Evolutionary conservation across 2,888 invertebrate species (phyloP).

Genomic region (Lamellibrachia satsuma): DNA sequence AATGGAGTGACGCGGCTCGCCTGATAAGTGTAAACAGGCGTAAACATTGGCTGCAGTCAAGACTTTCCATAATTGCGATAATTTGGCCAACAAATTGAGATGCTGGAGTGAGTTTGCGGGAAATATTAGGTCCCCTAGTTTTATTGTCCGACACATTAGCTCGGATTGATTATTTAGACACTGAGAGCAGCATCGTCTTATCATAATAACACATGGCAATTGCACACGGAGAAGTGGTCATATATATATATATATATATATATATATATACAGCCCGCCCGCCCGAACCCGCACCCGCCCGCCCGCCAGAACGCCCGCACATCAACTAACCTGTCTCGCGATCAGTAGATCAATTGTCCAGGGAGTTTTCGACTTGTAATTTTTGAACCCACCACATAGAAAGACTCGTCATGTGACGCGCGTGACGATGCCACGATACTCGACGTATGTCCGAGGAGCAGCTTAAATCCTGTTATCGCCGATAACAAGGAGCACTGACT

Average conservation of each 20-base stretch:
- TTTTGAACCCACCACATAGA: not conserved
- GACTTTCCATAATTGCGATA: not conserved
- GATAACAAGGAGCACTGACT: not conserved
- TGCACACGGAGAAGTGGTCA: not conserved
- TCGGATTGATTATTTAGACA: not conserved
- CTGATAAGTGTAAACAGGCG: not conserved
- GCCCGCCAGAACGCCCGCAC: too few species aligned
- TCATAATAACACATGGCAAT: not conserved
- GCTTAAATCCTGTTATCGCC: not conserved
- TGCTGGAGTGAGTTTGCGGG: not conserved
- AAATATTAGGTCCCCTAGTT: not conserved
- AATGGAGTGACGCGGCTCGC: not conserved
- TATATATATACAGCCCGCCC: too few species aligned
- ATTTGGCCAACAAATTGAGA: not conserved
- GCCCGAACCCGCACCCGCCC: too few species aligned
- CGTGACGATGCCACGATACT: not conserved
- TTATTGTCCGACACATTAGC: not conserved
- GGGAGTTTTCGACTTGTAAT: not conserved
- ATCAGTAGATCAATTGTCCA: too few species aligned
- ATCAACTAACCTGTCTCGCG: too few species aligned
- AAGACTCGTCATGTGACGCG: not conserved
- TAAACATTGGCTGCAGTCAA: not conserved
- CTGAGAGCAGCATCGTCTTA: not conserved
- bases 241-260: not conserved
- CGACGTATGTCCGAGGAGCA: not conserved